Conservation (phyloP, 1,140 invertebrate species). For the Megalonaias nervosa region DNA sequence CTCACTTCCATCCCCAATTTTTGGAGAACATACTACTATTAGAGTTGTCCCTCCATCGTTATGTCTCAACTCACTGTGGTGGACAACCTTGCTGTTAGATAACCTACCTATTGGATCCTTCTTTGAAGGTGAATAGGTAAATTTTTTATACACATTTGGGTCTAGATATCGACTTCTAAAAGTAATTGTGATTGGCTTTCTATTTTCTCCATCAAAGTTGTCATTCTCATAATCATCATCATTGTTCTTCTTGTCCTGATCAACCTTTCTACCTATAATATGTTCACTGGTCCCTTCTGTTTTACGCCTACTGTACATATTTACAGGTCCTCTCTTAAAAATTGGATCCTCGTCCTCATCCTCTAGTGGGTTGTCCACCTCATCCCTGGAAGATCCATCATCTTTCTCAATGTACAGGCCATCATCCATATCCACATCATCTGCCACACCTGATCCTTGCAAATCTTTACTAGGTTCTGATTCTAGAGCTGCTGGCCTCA, state of each 20-base stretch:
- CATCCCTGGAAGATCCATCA: conserved; percentile 25
- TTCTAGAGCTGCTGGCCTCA: conserved; percentile 11
- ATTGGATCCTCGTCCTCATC: not conserved
- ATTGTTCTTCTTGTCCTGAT: too few relatives aligned
- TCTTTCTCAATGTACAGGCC: conserved; percentile 28
- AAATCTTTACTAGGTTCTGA: not conserved
- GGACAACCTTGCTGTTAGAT: conserved; percentile 54
- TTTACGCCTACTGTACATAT: conserved; percentile 27
- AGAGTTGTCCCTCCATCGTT: conserved; percentile 46
- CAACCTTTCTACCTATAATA: not conserved
- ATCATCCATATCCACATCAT: conserved; percentile 25
- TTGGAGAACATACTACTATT: conserved; percentile 53
- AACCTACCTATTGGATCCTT: conserved; percentile 42
- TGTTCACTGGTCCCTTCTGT: conserved; percentile 1
- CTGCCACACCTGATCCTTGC: conserved; percentile 13
- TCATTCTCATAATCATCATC: too few relatives aligned
- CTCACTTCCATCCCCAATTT: conserved; percentile 20
- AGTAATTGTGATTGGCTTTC: conserved; percentile 13
- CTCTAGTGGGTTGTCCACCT: conserved; percentile 5
- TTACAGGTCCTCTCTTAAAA: conserved; percentile 9
- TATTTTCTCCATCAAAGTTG: too few relatives aligned
- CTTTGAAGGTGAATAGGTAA: conserved; percentile 25
- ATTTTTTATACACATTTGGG: conserved; percentile 34
- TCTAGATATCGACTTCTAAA: conserved; percentile 32
- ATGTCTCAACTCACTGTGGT: conserved; percentile 50